A percentile compares a stretch with the other conserved stretches of the same genome.
Conservation (phyloP, 2,888 invertebrate genomes). For the Dryadula phaetusa region DNA sequence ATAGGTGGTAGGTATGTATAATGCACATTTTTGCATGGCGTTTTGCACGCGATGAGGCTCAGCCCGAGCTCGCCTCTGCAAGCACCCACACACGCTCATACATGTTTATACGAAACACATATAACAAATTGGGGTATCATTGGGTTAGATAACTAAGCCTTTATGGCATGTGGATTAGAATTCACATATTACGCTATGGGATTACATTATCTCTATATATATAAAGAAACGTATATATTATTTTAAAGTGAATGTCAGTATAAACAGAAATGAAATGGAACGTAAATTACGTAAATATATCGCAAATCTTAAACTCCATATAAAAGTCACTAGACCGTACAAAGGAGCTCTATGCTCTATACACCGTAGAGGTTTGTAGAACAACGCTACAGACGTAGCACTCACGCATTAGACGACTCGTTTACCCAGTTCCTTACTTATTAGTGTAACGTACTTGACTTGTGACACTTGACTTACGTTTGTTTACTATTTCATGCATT, state of each 20-base stretch:
- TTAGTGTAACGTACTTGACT: conserved; percentile 16
- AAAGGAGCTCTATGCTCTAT: conserved; percentile 1
- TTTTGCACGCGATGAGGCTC: conserved; percentile 72
- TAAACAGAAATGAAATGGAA: conserved; percentile 2
- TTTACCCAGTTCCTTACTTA: conserved; percentile 23
- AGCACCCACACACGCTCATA: conserved; percentile 56
- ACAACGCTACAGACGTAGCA: conserved; percentile 32
- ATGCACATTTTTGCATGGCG: conserved; percentile 81
- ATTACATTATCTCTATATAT: neutral
- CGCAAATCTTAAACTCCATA: neutral
- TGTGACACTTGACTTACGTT: neutral
- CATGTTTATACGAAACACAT: conserved; percentile 40
- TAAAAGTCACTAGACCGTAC: conserved; percentile 16
- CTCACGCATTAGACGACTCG: conserved; percentile 30
- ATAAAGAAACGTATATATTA: neutral
- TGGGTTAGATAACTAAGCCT: conserved; percentile 31
- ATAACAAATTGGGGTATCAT: conserved; percentile 42
- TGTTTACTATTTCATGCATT: neutral
- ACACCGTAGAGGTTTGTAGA: conserved; percentile 29
- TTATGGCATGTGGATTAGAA: neutral
- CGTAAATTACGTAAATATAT: neutral
- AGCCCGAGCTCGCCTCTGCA: conserved; percentile 72
- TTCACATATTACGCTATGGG: neutral
- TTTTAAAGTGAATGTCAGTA: neutral
- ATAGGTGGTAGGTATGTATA: conserved; percentile 66